These are phyloP conservation scores for Drosophila trapezifrons DNA, from an alignment of 1,140 invertebrate genomes.

Conservation along the genomic window DNA sequence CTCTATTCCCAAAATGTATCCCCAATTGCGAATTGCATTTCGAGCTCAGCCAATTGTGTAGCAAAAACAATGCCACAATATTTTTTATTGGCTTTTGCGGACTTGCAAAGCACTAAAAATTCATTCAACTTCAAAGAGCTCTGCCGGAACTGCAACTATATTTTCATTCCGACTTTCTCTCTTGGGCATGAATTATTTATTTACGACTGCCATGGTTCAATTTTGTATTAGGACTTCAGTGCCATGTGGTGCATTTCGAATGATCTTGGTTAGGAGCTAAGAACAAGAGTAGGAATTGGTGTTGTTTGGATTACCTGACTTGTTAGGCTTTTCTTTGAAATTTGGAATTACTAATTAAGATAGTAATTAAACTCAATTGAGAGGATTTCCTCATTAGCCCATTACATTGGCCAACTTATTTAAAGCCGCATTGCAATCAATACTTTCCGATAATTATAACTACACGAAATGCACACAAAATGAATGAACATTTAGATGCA, in stretches of 20 bases:
- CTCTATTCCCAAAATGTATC: slow-evolving; percentile 2
- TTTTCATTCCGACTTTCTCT: slow-evolving; percentile 19
- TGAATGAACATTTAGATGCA: background rate
- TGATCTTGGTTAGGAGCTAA: background rate
- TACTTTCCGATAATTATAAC: background rate
- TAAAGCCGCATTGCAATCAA: too few relatives aligned
- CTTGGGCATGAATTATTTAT: slow-evolving; percentile 41
- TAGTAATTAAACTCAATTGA: too few relatives aligned
- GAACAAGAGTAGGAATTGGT: background rate
- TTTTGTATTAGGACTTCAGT: slow-evolving; percentile 21
- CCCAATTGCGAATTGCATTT: slow-evolving; percentile 16
- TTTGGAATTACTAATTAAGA: too few relatives aligned
- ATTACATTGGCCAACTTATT: background rate
- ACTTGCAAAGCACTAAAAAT: slow-evolving; percentile 23
- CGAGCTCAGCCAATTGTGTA: slow-evolving; percentile 14
- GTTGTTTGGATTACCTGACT: too few relatives aligned
- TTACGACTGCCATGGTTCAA: slow-evolving; percentile 22
- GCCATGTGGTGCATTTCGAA: slow-evolving; percentile 14
- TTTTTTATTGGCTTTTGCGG: slow-evolving; percentile 27
- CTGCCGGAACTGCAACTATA: slow-evolving; percentile 13
- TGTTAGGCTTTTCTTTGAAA: too few relatives aligned
- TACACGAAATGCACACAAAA: background rate
- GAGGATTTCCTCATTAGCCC: background rate
- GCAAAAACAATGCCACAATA: slow-evolving; percentile 27
- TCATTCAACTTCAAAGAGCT: slow-evolving; percentile 22